These are phyloP conservation scores for Vannuccia rotundouncinata DNA, from an alignment of 2,888 invertebrate genomes.

Conservation along the genomic window DNA sequence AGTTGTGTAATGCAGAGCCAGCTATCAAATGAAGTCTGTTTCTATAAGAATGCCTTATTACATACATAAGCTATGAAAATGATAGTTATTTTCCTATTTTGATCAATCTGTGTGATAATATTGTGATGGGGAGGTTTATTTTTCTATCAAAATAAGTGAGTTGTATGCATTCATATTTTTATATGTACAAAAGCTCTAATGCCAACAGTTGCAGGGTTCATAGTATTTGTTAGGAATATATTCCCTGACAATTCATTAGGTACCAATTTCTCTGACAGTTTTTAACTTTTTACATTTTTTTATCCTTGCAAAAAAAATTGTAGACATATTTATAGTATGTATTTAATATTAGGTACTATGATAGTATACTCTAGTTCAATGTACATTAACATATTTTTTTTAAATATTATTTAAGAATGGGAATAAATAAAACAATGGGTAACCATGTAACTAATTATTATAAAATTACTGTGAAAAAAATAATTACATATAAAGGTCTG, in stretches of 20 bases:
- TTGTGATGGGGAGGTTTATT: too few species aligned
- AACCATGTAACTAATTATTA: neutral
- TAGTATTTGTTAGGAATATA: neutral
- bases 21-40: too few species aligned
- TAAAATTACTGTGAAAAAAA: neutral
- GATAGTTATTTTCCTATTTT: too few species aligned
- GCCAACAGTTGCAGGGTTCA: neutral
- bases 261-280: neutral
- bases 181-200: too few species aligned
- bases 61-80: too few species aligned
- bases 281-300: neutral
- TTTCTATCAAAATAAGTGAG: too few species aligned
- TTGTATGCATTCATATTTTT: too few species aligned
- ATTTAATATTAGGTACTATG: neutral
- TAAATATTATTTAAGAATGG: neutral
- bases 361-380: neutral
- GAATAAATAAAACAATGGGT: neutral
- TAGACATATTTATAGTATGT: neutral
- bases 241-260: too few species aligned
- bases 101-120: too few species aligned
- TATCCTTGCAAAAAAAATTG: neutral
- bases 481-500: neutral
- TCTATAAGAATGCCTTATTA: too few species aligned
- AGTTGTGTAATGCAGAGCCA: too few species aligned
- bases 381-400: neutral